Evolutionary conservation across 2,113 vertebrate genomes (phyloP), one percentile per base, ranked within the genome.

Genomic region (Otolemur garnettii): DNA sequence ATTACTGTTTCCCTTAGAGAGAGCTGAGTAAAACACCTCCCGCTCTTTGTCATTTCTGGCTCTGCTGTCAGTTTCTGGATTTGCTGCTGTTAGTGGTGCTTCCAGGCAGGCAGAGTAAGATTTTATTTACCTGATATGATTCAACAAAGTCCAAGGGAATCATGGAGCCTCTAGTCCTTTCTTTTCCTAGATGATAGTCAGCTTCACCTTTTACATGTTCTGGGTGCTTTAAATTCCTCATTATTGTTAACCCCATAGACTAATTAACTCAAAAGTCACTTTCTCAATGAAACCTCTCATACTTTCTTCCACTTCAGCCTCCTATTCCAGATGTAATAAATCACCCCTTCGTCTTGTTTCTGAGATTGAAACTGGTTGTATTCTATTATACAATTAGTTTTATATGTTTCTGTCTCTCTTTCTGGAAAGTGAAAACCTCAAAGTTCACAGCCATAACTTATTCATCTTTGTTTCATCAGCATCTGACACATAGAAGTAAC

Each of bases 1-100:
- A 89, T 94, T 90, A 50, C 68, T 90, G 55, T 85, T 95, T 96
- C 92, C 93, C 89, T 94, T 91, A 95, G 91, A 90, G 95, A 95
- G 78, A 93, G 82, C 86, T 94, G 72, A 96, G 91, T 66, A 50
- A 95, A 93, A 93, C 87, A 89, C 93, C 82, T 91, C 94, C 83
- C 87, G 89, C 45, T 93, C 75, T 93, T 75, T 87, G 94, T 94
- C 78, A 42, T 89, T 74, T n/a, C 91, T 96, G 87, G 59, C 80
- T 87, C 64, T 77, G 59, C 42, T 50, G 24, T 77, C 30, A 59
- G 35, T 86, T 90, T 89, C 91, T 71, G 69, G 8, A 6, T 97
- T 62, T 95, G 53, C 91, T 72, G 78, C n/a, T 85, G n/a, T 92
- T 72, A 4, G 60, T 83, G 30, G 38, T 71, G 64, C 55, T 81